Evolutionary conservation across 1,140 invertebrate species (phyloP), one percentile per base, ranked within the genome.

Genomic region (Eupeodes corollae): DNA sequence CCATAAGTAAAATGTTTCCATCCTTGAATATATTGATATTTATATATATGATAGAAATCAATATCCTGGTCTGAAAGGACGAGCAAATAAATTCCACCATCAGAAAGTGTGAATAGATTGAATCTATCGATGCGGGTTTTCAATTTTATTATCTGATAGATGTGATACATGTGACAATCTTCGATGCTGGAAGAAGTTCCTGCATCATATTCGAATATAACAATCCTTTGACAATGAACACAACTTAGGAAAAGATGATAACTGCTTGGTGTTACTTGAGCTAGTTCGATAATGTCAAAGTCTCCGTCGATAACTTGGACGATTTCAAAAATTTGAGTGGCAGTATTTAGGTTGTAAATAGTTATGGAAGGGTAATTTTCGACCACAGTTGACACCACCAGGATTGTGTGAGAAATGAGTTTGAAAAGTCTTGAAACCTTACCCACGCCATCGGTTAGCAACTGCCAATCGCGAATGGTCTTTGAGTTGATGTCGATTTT

Each of bases 391-490:
- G 31, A 49, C 52, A 18, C 50, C 14, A 52, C 43, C 1, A 66
- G 12, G 0, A 55, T 42, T 0, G 56, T 43, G 1, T 21, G 10
- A 10, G 33, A 15, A 1, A 9, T 38, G 40, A 15, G 12, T 31
- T 44, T 15, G 8, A 58, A 13, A 0, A 65, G 18, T 11, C 51
- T 52, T 51, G 65, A 43, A 5, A 56, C 16, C 6, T 52, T 48
- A 2, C 58, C 58, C 3, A 57, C 45, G 2, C 53, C 52, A 1
- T 51, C 44, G 0, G 42, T 42, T 13, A 65, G 14, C 0, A 58
- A 60, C 12, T 65, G 63, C 62, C 59, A 65, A 30, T 65, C 63
- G 16, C 16, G 52, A 3, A 65, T 47, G n/a, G 44, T 53, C 54
- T 60, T 8, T 50, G 42, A 52, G 2, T 32, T 19, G 2, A 46